Base-by-base conservation (phyloP, 1,140 invertebrate species). In the Helicoverpa zea region DNA sequence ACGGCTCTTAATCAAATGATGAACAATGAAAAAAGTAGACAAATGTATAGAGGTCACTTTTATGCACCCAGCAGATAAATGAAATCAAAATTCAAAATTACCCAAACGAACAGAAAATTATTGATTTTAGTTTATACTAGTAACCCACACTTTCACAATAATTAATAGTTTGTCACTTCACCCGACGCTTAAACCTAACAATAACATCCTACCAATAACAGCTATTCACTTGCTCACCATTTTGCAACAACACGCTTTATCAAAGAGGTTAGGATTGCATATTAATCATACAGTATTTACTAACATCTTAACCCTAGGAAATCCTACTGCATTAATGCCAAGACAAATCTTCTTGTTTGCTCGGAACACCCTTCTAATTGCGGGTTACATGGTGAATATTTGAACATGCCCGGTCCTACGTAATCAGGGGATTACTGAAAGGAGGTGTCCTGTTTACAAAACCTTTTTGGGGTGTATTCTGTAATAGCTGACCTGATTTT, bases 291-390 rank as follows among this genome's bases (percentile, higher is more conserved):
- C 70, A 66, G 52, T 79, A 29, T 79, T 79, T 79, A 58, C 64
- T 59, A 70, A 79, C 64, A 58, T 70, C 52, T 59, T 79, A 80
- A 75, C 79, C 76, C 76, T 47, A 10, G 13, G 29, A 64, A 64
- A 79, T 70, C 54, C 76, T 35, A 49, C 51, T 70, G 63, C 64
- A 79, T 70, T 82, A 82, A 82, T 79, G 74, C 72, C 63, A 76
- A 79, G 76, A 75, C 70, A 79, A 80, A 83, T 80, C 70, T 61
- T 80, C 61, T 4, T 80, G 79, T 80, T 80, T 74, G 30, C 70
- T 61, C 18, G 2, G 54, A 47, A 49, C 30, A 58, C 64, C 66
- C 56, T 43, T 64, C 72, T 80, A 80, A 80, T 80, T 80, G 79
- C 70, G 61, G 79, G 76, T 77, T 70, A 59, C 64, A 49, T 70